These are phyloP conservation scores for Xerus rutilus DNA, from an alignment of 2,797 vertebrate genomes.

Conservation along the genomic window DNA sequence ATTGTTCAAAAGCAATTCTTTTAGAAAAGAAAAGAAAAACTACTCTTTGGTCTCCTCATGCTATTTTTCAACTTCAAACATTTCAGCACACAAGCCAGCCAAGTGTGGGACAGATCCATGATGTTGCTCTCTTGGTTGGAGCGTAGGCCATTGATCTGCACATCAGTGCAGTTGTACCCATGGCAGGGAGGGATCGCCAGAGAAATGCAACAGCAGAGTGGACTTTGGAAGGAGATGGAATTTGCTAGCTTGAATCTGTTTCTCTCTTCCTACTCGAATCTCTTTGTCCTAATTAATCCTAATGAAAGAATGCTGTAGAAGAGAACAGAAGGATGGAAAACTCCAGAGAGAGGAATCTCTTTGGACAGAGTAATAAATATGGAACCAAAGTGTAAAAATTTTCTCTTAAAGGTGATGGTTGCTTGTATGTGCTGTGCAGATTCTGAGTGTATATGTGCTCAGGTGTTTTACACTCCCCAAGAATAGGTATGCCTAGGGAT, in stretches of 20 bases:
- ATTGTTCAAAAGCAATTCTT: constrained; percentile 45
- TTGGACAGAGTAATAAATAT: not conserved
- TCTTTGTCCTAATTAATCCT: not conserved
- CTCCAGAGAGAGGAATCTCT: not conserved
- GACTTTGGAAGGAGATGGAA: not conserved
- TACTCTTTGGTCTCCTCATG: not conserved
- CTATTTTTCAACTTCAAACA: not conserved
- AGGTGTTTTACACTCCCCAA: not conserved
- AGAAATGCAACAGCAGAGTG: not conserved
- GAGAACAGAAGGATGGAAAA: not conserved
- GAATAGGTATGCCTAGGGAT: not conserved
- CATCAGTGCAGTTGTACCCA: not conserved
- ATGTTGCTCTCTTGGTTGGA: not conserved
- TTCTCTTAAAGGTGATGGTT: not conserved
- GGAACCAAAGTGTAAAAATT: not conserved
- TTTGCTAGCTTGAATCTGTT: not conserved
- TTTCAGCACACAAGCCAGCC: not conserved
- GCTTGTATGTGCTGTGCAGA: not conserved
- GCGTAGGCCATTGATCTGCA: not conserved
- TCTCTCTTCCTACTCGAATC: not conserved
- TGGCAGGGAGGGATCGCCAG: not conserved
- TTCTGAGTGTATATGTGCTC: not conserved
- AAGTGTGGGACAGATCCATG: not conserved
- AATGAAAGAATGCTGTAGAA: not conserved
- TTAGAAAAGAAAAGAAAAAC: not conserved